These are phyloP conservation scores for Zoanthus sociatus DNA, from an alignment of 92 coral and sea anemone species.

Conservation along the genomic window DNA sequence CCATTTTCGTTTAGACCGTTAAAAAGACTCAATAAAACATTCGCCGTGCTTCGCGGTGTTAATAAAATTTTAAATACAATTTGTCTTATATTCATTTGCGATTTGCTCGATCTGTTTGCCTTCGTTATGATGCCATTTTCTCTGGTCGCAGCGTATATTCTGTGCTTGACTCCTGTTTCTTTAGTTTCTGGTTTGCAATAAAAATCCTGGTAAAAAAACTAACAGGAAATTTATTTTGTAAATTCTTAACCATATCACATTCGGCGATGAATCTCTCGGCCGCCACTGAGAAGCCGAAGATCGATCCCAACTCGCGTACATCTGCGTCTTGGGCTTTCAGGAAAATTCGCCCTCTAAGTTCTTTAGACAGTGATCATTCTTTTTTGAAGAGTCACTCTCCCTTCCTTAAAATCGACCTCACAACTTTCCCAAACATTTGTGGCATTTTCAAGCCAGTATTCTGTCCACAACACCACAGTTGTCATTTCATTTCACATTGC, in stretches of 20 bases:
- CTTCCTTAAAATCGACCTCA: conserved; percentile 5
- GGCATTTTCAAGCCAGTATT: conserved; percentile 5
- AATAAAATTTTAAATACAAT: conserved; percentile 6
- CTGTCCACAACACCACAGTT: conserved; percentile 16
- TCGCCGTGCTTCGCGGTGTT: not conserved
- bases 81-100: conserved; percentile 22
- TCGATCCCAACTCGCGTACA: conserved; percentile 1
- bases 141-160: not conserved
- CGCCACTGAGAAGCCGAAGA: conserved; percentile 31
- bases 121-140: conserved; percentile 2
- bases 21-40: conserved; percentile 3
- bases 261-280: not conserved
- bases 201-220: conserved; percentile 4
- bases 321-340: not conserved
- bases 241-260: conserved; percentile 21
- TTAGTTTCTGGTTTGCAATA: not conserved
- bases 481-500: conserved; percentile 38
- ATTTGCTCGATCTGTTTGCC: conserved; percentile 2
- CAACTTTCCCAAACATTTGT: not conserved
- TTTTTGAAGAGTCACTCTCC: conserved; percentile 1
- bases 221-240: not conserved
- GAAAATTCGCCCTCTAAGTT: not conserved
- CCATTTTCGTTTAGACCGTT: not conserved
- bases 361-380: not conserved
- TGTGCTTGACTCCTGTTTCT: conserved; percentile 23